Percentiles rank a stretch among this genome's conserved stretches.
Conservation (phyloP, 2,888 invertebrate genomes). For the Sinopyrophorus schimmeli region DNA sequence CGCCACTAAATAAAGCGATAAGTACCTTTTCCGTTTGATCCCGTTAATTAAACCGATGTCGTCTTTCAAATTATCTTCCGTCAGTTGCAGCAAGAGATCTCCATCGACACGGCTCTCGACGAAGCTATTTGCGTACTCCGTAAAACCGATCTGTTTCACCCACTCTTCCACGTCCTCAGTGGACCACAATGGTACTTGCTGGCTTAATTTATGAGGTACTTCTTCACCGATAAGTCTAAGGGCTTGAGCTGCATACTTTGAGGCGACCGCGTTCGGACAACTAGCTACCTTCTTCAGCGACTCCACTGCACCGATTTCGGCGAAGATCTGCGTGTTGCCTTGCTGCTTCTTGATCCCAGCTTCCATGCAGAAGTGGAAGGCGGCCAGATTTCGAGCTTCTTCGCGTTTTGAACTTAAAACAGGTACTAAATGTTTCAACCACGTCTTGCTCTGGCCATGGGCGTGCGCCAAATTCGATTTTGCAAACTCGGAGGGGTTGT, state of each 20-base stretch:
- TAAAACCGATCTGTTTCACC: conserved; percentile 97
- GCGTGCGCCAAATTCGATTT: conserved; percentile 89
- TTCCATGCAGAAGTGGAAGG: conserved; percentile 99
- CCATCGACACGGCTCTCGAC: conserved; percentile 94
- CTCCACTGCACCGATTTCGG: conserved; percentile 93
- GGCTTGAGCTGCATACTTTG: conserved; percentile 94
- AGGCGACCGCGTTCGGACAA: conserved; percentile 96
- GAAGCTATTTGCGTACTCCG: conserved; percentile 81
- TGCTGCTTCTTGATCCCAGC: conserved; percentile 96
- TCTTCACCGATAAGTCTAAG: conserved; percentile 92
- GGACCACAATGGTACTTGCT: conserved; percentile 98
- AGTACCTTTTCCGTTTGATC: conserved; percentile 86
- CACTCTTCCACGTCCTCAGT: conserved; percentile 95
- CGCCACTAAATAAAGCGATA: too few species aligned
- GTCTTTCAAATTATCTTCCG: conserved; percentile 87
- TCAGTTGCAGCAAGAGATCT: conserved; percentile 88
- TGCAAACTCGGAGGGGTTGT: conserved; percentile 95
- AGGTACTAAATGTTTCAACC: conserved; percentile 91
- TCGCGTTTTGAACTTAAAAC: conserved; percentile 92
- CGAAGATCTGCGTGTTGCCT: conserved; percentile 87
- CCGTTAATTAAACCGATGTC: conserved; percentile 94
- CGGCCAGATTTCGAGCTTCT: conserved; percentile 94
- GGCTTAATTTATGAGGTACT: conserved; percentile 95
- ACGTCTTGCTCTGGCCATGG: conserved; percentile 94
- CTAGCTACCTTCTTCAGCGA: conserved; percentile 95